Evolutionary conservation across 2,888 invertebrate genomes (phyloP), one percentile per base, ranked within the genome.

Genomic region (Latrodectus hesperus): DNA sequence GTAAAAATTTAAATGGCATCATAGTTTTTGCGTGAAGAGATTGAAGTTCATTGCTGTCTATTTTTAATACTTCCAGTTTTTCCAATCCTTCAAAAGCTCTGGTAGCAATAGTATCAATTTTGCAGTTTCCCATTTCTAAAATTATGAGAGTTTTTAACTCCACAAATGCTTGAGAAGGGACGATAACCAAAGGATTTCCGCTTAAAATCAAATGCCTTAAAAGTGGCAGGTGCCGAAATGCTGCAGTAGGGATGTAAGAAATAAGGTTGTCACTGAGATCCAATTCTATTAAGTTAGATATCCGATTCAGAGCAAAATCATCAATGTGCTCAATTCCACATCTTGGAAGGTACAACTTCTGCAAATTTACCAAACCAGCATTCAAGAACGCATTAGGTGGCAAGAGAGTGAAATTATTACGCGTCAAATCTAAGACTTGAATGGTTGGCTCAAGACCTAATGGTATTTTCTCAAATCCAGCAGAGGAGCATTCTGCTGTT

Each of bases 241-340:
- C 96, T 90, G 94, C 94, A 77, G 96, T 95, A 75, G 97, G 97
- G 91, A 97, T 95, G 80, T 95, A 94, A 71, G 95, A 95, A 88
- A 98, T 94, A 91, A 96, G 94, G 93, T 98, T 98, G 91, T 95
- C 94, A 72, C 96, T 96, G 89, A 97, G 93, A 93, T 98, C 97
- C 92, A 98, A 93, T 93, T 97, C 97, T 88, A 97, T 96, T 91
- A 97, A 94, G 93, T 97, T 97, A 89, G 96, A 96, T 88, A 98
- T 94, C 82, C 96, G 96, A 91, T 95, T 95, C 92, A 98, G 95
- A 51, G 97, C 97, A 91, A 82, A 88, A 68, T 88, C 94, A 91
- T 97, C 96, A 92, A 97, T 96, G 93, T 96, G 96, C 89, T 96
- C 96, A 92, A 97, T 95, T 91, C 95, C 95, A 92, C 97, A 97